Percentiles rank a stretch among this genome's conserved stretches.
Evolutionary conservation across 2,113 vertebrate genomes (phyloP).

Genomic region (Odontesthes bonariensis): DNA sequence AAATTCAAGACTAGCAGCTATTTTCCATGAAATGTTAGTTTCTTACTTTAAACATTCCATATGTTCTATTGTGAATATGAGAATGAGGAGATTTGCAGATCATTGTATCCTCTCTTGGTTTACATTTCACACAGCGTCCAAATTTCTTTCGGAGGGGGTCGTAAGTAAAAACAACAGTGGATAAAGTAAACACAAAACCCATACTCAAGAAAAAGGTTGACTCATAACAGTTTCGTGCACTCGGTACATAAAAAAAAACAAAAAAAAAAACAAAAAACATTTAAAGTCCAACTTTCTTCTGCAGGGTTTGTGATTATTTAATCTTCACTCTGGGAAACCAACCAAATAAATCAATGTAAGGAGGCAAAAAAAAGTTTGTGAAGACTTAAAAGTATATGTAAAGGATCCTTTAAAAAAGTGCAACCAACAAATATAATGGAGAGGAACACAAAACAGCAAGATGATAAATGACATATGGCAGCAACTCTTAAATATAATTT

Average conservation of each 20-base stretch:
- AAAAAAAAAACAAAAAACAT: slow-evolving; percentile 12
- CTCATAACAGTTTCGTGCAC: slow-evolving; percentile 17
- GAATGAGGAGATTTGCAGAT: too few species aligned
- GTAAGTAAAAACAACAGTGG: background rate
- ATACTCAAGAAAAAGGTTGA: background rate
- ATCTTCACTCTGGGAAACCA: slow-evolving; percentile 22
- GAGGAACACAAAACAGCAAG: slow-evolving; percentile 40
- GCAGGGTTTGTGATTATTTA: slow-evolving; percentile 35
- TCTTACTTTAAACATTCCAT: too few species aligned
- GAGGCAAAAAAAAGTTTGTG: background rate
- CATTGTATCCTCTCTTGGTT: too few species aligned
- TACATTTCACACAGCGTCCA: background rate
- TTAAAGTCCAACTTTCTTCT: slow-evolving; percentile 7
- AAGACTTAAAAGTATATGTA: slow-evolving; percentile 26
- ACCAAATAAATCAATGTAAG: slow-evolving; percentile 14
- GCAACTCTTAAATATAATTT: slow-evolving; percentile 18
- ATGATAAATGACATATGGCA: slow-evolving; percentile 31
- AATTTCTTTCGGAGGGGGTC: background rate
- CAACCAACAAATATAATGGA: slow-evolving; percentile 58
- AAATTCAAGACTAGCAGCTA: too few species aligned
- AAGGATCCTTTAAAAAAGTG: slow-evolving; percentile 33
- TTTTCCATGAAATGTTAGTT: too few species aligned
- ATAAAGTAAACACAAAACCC: slow-evolving; percentile 6
- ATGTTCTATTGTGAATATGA: too few species aligned
- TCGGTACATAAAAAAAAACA: background rate